Conservation (phyloP, 1,140 invertebrate species). For the Thaumatotibia leucotreta region DNA sequence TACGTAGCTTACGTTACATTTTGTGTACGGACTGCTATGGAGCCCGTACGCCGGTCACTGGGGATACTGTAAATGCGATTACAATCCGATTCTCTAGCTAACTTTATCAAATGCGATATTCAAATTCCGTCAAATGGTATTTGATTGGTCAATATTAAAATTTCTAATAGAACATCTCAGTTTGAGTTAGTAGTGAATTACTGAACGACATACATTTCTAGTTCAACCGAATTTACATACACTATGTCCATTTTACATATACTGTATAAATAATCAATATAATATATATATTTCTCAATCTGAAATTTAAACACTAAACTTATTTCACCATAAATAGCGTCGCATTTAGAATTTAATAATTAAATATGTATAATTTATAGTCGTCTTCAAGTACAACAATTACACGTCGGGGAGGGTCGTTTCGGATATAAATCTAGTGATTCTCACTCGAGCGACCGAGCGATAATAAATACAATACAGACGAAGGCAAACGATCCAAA, state of each 20-base stretch:
- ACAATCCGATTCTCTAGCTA: conserved; percentile 35
- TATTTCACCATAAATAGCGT: conserved; percentile 69
- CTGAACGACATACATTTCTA: conserved; percentile 62
- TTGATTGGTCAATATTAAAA: conserved; percentile 54
- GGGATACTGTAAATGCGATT: conserved; percentile 60
- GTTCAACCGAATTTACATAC: conserved; percentile 58
- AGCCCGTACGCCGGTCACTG: conserved; percentile 25
- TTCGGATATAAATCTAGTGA: conserved; percentile 41
- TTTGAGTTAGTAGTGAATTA: conserved; percentile 36
- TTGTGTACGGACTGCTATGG: conserved; percentile 8
- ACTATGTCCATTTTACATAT: conserved; percentile 54
- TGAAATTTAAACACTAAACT: conserved; percentile 64
- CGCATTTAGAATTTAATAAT: conserved; percentile 60
- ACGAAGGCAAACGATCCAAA: conserved; percentile 57
- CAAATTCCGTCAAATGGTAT: conserved; percentile 45
- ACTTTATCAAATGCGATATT: conserved; percentile 39
- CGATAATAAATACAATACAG: conserved; percentile 49
- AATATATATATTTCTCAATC: conserved; percentile 62
- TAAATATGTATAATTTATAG: conserved; percentile 40
- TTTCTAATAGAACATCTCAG: conserved; percentile 47
- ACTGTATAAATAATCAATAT: conserved; percentile 56
- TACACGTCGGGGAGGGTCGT: conserved; percentile 54
- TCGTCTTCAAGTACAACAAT: conserved; percentile 52
- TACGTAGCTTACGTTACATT: conserved; percentile 52
- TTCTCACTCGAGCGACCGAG: conserved; percentile 32